A percentile compares a stretch with the other conserved stretches of the same genome.
Evolutionary conservation across 2,113 vertebrate genomes (phyloP).

Genomic region (Suricata suricatta): DNA sequence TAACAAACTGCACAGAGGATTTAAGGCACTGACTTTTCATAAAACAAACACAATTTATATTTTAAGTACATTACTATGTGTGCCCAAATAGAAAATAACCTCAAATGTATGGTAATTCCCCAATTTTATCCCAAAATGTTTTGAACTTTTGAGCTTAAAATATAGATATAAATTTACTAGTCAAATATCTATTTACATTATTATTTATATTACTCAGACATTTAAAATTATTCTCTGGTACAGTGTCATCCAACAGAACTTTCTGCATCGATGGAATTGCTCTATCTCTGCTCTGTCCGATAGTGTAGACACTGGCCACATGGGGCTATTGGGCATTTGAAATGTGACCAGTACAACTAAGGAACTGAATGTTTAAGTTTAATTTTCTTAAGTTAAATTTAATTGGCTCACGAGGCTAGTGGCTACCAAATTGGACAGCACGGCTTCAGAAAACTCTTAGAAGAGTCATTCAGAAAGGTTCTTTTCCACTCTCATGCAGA

Average conservation of each 20-base stretch:
- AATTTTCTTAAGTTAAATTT: conserved; percentile 11
- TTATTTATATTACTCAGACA: not conserved
- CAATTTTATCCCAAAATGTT: not conserved
- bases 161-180: not conserved
- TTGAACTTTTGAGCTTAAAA: not conserved
- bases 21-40: not conserved
- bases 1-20: not conserved
- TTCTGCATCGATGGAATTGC: not conserved
- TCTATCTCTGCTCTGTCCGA: not conserved
- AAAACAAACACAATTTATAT: not conserved
- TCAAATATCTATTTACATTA: not conserved
- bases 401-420: not conserved
- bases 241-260: fast-evolving
- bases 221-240: not conserved
- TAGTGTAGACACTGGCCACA: not conserved
- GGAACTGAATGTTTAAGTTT: not conserved
- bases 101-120: not conserved
- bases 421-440: not conserved
- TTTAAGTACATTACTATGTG: not conserved
- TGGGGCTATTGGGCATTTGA: not conserved
- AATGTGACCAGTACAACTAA: not conserved
- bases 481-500: not conserved
- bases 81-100: conserved; percentile 10
- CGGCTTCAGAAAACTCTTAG: not conserved
- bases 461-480: not conserved